These are phyloP conservation scores for Neelides folsomi DNA, from an alignment of 2,888 invertebrate species.

Conservation along the genomic window DNA sequence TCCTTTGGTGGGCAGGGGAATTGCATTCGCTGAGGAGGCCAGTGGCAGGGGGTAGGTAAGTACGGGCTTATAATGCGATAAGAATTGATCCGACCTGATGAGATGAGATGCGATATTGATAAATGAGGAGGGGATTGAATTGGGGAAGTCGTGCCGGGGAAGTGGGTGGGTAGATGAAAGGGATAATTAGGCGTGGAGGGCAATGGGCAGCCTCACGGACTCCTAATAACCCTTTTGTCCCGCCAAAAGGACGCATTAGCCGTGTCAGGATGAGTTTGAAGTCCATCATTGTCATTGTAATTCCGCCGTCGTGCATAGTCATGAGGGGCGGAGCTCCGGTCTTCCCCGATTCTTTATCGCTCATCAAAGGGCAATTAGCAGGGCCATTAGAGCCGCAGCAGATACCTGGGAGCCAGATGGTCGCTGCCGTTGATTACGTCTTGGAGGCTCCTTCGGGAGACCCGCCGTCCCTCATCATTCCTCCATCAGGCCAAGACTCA, in stretches of 20 bases:
- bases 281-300: not conserved
- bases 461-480: constrained; percentile 8
- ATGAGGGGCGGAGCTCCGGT: not conserved
- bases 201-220: constrained; percentile 2
- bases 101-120: constrained; percentile 8
- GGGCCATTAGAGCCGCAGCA: constrained; percentile 20
- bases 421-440: not conserved
- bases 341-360: constrained; percentile 28
- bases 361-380: constrained; percentile 32
- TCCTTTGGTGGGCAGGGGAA: not conserved
- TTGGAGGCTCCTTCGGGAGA: no score
- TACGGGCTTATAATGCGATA: constrained; percentile 1
- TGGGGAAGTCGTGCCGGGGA: constrained; percentile 10
- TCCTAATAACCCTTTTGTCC: not conserved
- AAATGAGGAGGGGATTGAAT: constrained; percentile 5
- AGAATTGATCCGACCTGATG: constrained; percentile 8
- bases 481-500: constrained; percentile 11
- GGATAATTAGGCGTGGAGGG: constrained; percentile 11
- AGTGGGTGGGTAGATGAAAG: constrained; percentile 5
- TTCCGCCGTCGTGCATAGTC: not conserved
- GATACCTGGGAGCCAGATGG: not conserved
- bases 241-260: no score
- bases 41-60: not conserved
- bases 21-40: not conserved
- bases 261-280: not conserved